A percentile compares a stretch with the other conserved stretches of the same genome.
Evolutionary conservation across 35 echinoderm and acorn worm species (phyloP).

Genomic region (Patiria miniata): DNA sequence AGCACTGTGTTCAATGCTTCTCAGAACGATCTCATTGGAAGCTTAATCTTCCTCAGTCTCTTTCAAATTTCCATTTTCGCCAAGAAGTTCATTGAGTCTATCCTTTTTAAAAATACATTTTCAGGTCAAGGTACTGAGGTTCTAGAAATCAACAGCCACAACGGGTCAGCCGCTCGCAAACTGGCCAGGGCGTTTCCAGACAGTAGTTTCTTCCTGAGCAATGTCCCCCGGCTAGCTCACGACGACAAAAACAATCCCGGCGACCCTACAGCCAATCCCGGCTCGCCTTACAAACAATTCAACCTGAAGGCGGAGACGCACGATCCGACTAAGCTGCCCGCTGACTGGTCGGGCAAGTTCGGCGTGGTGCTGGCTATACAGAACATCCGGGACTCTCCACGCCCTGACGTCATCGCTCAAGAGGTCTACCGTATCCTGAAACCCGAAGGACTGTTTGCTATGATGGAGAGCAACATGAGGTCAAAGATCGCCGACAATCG

Average conservation of each 20-base stretch:
- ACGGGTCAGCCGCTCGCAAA: neutral
- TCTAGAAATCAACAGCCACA: neutral
- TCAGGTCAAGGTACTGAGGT: neutral
- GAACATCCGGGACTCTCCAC: conserved; percentile 14
- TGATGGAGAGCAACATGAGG: conserved; percentile 18
- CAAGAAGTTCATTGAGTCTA: no score
- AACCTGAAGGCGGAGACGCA: neutral
- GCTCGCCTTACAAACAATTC: conserved; percentile 23
- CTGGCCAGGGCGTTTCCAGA: conserved; percentile 13
- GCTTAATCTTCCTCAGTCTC: no score
- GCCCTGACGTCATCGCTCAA: conserved; percentile 13
- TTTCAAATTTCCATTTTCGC: no score
- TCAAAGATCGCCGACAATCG: neutral
- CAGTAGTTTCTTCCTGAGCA: neutral
- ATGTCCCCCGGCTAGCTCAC: neutral
- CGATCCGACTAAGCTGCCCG: neutral
- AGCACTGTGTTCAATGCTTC: no score
- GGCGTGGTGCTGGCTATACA: conserved; percentile 2
- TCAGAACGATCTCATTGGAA: no score
- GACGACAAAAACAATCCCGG: neutral
- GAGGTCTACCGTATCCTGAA: neutral
- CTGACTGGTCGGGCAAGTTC: neutral
- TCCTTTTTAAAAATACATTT: no score
- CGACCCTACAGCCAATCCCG: neutral
- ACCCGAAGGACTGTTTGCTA: neutral